Evolutionary conservation across 2,113 vertebrate species (phyloP).

Genomic region (Gambusia holbrooki): DNA sequence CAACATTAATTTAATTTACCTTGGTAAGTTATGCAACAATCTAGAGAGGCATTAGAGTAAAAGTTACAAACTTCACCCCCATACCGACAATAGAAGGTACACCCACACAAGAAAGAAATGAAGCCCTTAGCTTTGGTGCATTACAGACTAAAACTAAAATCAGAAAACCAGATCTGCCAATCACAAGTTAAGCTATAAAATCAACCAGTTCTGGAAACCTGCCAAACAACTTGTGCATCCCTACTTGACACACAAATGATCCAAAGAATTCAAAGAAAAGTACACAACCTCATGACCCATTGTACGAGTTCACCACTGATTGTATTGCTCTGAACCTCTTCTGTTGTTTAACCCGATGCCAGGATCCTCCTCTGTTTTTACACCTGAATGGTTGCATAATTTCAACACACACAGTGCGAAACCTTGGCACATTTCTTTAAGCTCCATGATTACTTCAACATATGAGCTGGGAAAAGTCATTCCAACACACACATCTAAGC

Average conservation of each 20-base stretch:
- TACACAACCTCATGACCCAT: no score
- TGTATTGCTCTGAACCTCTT: not conserved
- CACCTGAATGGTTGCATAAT: not conserved
- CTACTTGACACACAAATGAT: not conserved
- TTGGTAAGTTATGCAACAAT: not conserved
- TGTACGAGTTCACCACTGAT: no score
- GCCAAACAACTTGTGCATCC: not conserved
- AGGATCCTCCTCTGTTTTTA: not conserved
- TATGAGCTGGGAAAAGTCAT: not conserved
- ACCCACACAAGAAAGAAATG: not conserved
- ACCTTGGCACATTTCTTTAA: not conserved
- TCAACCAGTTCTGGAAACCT: not conserved
- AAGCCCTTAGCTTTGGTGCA: not conserved
- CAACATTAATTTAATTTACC: no score
- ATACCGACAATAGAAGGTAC: not conserved
- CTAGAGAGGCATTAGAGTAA: not conserved
- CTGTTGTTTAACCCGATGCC: not conserved
- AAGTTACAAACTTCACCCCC: not conserved
- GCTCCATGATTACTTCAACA: not conserved
- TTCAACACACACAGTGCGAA: not conserved
- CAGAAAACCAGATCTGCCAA: no score
- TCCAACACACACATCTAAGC: constrained; percentile 4
- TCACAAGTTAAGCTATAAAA: not conserved
- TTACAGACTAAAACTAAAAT: no score
- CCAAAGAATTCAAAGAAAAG: no score